A percentile compares a stretch with the other conserved stretches of the same genome.
Evolutionary conservation across 2,797 vertebrate genomes (phyloP).

Genomic region (Rousettus madagascariensis): DNA sequence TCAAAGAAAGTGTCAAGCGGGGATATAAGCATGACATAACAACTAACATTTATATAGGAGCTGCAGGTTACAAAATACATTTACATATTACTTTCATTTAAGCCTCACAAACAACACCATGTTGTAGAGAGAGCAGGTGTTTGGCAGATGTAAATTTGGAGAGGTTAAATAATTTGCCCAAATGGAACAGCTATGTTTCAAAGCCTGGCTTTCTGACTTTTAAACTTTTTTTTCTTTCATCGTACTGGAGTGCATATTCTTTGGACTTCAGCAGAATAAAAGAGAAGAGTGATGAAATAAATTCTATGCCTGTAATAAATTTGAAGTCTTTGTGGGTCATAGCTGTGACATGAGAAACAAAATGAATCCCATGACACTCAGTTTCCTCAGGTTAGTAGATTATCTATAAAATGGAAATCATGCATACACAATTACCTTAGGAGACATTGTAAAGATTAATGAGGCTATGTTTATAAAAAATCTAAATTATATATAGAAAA

Average conservation of each 20-base stretch:
- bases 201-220: background rate
- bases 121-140: background rate
- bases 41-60: background rate
- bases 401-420: slow-evolving; percentile 27
- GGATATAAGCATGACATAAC: background rate
- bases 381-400: slow-evolving; percentile 31
- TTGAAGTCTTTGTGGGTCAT: slow-evolving; percentile 14
- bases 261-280: background rate
- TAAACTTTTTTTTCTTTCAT: background rate
- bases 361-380: background rate
- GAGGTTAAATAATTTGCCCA: slow-evolving; percentile 43
- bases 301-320: background rate
- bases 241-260: background rate
- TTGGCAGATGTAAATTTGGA: slow-evolving; percentile 31
- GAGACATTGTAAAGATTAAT: slow-evolving; percentile 29
- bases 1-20: background rate
- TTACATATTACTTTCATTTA: background rate
- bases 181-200: background rate
- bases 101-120: background rate
- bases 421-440: background rate
- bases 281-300: slow-evolving; percentile 27
- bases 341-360: slow-evolving; percentile 38
- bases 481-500: slow-evolving; percentile 19
- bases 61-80: background rate
- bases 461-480: slow-evolving; percentile 19